Evolutionary conservation across 2,797 vertebrate species (phyloP).

Genomic region (Chromis chromis): DNA sequence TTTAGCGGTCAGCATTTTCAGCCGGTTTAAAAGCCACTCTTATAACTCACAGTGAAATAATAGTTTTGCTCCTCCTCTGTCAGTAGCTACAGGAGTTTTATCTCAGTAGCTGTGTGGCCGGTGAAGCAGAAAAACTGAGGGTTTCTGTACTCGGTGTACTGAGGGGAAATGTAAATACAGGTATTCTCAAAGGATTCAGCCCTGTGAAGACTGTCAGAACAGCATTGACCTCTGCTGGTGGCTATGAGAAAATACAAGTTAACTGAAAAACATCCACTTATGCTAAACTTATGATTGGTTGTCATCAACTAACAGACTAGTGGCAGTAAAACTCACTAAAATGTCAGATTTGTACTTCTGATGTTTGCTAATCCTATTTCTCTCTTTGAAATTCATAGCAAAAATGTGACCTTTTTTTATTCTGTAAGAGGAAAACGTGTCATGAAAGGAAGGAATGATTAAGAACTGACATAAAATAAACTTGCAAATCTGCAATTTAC

Average conservation of each 20-base stretch:
- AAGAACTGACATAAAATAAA: not conserved
- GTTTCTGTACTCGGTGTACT: not conserved
- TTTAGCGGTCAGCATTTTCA: constrained; percentile 41
- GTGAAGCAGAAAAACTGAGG: not conserved
- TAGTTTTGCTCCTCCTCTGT: not conserved
- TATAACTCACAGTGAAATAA: not conserved
- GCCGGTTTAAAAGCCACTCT: constrained; percentile 18
- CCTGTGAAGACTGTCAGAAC: constrained; percentile 31
- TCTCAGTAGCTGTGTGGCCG: not conserved
- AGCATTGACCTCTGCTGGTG: constrained; percentile 76
- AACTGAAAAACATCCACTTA: not conserved
- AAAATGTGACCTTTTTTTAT: not conserved
- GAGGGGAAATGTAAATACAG: constrained; percentile 7
- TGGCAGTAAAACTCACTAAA: not conserved
- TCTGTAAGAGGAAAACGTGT: not conserved
- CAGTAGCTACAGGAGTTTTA: constrained; percentile 10
- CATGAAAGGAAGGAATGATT: not conserved
- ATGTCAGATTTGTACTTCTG: not conserved
- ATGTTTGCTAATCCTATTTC: not conserved
- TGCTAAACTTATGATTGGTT: not conserved
- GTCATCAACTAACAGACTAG: not conserved
- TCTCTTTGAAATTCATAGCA: not conserved
- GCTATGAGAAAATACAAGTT: constrained; percentile 20
- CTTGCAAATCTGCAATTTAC: not conserved
- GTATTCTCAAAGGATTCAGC: not conserved